A percentile compares a stretch with the other conserved stretches of the same genome.
These are phyloP conservation scores for Scaptomyza flava DNA, from an alignment of 2,888 invertebrate genomes.

Conservation along the genomic window DNA sequence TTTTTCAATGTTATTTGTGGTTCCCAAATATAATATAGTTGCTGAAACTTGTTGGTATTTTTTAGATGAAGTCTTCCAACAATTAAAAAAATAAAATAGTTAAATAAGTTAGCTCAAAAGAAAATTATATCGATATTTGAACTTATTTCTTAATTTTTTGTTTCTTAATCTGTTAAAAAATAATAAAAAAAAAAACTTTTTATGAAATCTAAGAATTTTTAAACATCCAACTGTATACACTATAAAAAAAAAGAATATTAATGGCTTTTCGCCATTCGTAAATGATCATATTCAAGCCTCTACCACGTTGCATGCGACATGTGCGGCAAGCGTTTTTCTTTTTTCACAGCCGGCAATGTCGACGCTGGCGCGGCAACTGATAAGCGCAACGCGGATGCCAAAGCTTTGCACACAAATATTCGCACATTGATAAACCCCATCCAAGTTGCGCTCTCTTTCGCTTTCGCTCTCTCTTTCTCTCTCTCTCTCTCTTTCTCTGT, in stretches of 20 bases:
- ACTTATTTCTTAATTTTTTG: too few relatives aligned
- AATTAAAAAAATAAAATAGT: too few relatives aligned
- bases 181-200: too few relatives aligned
- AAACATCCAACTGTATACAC: neutral
- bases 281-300: neutral
- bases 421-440: conserved; percentile 27
- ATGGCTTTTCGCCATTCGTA: neutral
- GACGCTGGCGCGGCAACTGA: conserved; percentile 64
- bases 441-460: conserved; percentile 19
- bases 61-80: too few relatives aligned
- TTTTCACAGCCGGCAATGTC: conserved; percentile 37
- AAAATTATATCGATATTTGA: too few relatives aligned
- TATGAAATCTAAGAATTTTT: too few relatives aligned
- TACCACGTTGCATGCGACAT: conserved; percentile 3
- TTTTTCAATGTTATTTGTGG: too few relatives aligned
- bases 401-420: conserved; percentile 56
- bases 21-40: too few relatives aligned
- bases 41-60: too few relatives aligned
- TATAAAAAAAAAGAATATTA: neutral
- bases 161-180: too few relatives aligned
- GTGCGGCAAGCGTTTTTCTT: conserved; percentile 23
- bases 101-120: too few relatives aligned
- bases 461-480: conserved; percentile 5
- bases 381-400: conserved; percentile 57
- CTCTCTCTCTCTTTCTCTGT: conserved; percentile 12